Evolutionary conservation across 2,888 invertebrate genomes (phyloP).

Genomic region (Chouioia cunea): DNA sequence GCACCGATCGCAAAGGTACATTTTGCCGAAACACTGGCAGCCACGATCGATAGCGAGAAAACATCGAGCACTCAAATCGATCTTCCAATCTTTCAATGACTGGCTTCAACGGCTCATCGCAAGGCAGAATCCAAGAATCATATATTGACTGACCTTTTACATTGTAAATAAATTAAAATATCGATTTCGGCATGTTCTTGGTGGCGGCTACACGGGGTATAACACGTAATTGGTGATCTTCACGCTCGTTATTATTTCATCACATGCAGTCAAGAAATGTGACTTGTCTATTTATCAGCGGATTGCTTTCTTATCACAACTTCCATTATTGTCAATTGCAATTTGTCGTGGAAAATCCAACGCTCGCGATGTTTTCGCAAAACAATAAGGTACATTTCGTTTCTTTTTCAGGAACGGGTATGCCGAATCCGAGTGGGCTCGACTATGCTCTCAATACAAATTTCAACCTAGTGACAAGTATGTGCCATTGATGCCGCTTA

Average conservation of each 20-base stretch:
- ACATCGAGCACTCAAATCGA: constrained; percentile 1
- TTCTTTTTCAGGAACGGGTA: constrained; percentile 72
- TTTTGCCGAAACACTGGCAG: constrained; percentile 3
- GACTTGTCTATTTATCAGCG: too few relatives aligned
- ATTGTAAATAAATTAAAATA: constrained; percentile 22
- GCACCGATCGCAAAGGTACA: constrained; percentile 28
- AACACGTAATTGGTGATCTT: too few relatives aligned
- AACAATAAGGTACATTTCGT: too few relatives aligned
- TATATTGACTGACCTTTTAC: background rate
- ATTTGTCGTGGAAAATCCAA: background rate
- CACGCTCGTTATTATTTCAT: too few relatives aligned
- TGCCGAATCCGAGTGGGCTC: constrained; percentile 72
- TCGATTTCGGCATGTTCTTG: constrained; percentile 16
- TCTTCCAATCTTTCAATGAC: constrained; percentile 15
- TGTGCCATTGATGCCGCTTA: constrained; percentile 69
- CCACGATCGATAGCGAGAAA: constrained; percentile 2
- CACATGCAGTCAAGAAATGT: too few relatives aligned
- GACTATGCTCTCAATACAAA: constrained; percentile 74
- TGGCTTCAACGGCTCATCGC: constrained; percentile 18
- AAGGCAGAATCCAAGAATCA: background rate
- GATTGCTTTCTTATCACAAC: too few relatives aligned
- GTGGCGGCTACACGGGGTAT: constrained; percentile 1
- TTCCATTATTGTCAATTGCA: too few relatives aligned
- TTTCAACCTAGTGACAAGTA: constrained; percentile 77
- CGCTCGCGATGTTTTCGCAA: background rate